Conservation (phyloP, 2,888 invertebrate species). For the Brachyopa scutellaris region DNA sequence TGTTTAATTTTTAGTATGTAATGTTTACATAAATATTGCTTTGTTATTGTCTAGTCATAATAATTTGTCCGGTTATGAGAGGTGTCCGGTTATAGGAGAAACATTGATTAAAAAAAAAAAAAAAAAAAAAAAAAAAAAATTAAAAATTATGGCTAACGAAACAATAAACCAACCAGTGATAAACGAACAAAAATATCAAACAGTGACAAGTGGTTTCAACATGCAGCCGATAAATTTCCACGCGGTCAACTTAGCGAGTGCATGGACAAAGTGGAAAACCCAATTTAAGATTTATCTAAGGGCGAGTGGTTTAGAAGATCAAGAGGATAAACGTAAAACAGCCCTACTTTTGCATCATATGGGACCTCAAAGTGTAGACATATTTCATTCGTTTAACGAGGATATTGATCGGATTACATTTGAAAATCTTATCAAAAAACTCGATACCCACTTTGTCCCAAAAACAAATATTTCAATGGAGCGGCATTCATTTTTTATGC, state of each 20-base stretch:
- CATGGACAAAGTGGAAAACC: slow-evolving; percentile 30
- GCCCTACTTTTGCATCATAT: slow-evolving; percentile 29
- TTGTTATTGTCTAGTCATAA: too few species aligned
- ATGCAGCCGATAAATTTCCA: slow-evolving; percentile 33
- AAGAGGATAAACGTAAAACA: slow-evolving; percentile 26
- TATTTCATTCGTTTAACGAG: slow-evolving; percentile 23
- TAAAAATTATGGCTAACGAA: too few species aligned
- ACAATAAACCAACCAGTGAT: too few species aligned
- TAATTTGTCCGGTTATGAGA: too few species aligned
- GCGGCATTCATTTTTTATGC: slow-evolving; percentile 28
- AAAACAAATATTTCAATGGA: slow-evolving; percentile 10
- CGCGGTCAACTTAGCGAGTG: slow-evolving; percentile 14
- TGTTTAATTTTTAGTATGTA: too few species aligned
- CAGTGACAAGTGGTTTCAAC: slow-evolving; percentile 15
- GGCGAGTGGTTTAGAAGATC: slow-evolving; percentile 10
- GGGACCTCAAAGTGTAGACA: slow-evolving; percentile 33
- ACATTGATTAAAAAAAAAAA: too few species aligned
- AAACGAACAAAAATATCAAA: too few species aligned
- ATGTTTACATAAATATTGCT: too few species aligned
- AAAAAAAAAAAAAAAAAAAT: too few species aligned
- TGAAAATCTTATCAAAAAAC: slow-evolving; percentile 26
- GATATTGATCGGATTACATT: slow-evolving; percentile 22
- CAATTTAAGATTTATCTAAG: slow-evolving; percentile 33
- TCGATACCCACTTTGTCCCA: slow-evolving; percentile 29
- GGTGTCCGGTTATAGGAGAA: too few species aligned